Percentiles rank a stretch among this genome's conserved stretches.
These are phyloP conservation scores for Anaspis maculata DNA, from an alignment of 2,888 invertebrate genomes.

Conservation along the genomic window DNA sequence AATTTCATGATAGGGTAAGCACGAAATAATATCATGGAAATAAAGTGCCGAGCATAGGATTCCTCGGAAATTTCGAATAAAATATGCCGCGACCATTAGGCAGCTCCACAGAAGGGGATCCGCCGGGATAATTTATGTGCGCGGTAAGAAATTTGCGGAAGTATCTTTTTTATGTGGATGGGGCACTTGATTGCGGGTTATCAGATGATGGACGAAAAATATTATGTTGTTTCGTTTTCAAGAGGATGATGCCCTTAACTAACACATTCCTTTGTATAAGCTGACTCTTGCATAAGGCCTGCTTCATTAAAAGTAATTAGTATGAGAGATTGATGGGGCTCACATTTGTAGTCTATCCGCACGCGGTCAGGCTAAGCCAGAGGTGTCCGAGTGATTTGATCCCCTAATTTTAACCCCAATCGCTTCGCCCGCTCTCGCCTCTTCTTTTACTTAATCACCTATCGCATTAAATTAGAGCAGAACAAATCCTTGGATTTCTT, in stretches of 20 bases:
- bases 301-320: constrained; percentile 18
- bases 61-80: constrained; percentile 14
- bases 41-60: constrained; percentile 13
- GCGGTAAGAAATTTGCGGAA: constrained; percentile 13
- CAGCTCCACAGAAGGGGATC: constrained; percentile 8
- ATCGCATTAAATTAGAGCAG: no score
- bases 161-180: constrained; percentile 14
- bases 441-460: no score
- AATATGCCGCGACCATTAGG: constrained; percentile 14
- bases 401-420: constrained; percentile 1
- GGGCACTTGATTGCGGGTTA: constrained; percentile 14
- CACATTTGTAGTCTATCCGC: constrained; percentile 13
- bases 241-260: constrained; percentile 9
- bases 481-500: no score
- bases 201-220: constrained; percentile 14
- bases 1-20: constrained; percentile 13
- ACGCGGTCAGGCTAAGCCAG: constrained; percentile 12
- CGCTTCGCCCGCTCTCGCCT: no score
- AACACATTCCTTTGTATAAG: no score
- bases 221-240: constrained; percentile 6
- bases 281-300: constrained; percentile 15
- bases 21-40: constrained; percentile 14
- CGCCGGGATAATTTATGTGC: constrained; percentile 12
- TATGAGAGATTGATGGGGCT: constrained; percentile 17
- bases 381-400: constrained; percentile 9